Conservation (phyloP, 1,140 invertebrate species). For the Laodelphax striatellus region DNA sequence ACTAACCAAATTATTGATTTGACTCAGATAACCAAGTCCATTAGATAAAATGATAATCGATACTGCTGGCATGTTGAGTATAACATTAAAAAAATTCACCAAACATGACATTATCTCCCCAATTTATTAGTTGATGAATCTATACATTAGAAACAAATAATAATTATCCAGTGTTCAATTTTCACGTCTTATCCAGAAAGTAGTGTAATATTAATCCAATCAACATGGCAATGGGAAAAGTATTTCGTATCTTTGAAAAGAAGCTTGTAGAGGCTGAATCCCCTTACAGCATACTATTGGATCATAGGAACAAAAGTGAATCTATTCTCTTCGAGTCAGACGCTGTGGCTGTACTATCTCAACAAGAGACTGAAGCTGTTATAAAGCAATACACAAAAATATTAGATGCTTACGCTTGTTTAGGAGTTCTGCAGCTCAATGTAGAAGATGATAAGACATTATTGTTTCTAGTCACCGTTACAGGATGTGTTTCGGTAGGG, state of each 20-base stretch:
- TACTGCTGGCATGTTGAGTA: too few relatives aligned
- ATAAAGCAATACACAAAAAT: conserved; percentile 80
- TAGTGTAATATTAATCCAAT: too few relatives aligned
- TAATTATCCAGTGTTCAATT: too few relatives aligned
- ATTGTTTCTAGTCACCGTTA: conserved; percentile 84
- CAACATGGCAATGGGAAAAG: conserved; percentile 83
- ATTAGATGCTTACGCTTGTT: conserved; percentile 83
- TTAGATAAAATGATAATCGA: too few relatives aligned
- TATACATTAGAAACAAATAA: too few relatives aligned
- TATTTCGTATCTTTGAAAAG: conserved; percentile 82
- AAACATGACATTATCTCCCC: too few relatives aligned
- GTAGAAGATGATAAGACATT: conserved; percentile 67
- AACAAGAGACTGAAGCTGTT: conserved; percentile 75
- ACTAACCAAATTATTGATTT: too few relatives aligned
- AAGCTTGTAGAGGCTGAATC: conserved; percentile 52
- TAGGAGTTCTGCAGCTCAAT: conserved; percentile 80
- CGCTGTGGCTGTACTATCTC: conserved; percentile 64
- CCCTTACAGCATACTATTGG: conserved; percentile 81
- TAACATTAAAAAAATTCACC: too few relatives aligned
- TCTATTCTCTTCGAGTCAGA: conserved; percentile 84
- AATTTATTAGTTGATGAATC: too few relatives aligned
- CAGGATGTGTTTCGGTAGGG: conserved; percentile 86
- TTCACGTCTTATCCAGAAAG: too few relatives aligned
- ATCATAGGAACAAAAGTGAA: conserved; percentile 74
- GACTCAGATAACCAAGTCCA: too few relatives aligned